Conservation (phyloP, 1,140 invertebrate genomes). For the Saxidomus purpurata region DNA sequence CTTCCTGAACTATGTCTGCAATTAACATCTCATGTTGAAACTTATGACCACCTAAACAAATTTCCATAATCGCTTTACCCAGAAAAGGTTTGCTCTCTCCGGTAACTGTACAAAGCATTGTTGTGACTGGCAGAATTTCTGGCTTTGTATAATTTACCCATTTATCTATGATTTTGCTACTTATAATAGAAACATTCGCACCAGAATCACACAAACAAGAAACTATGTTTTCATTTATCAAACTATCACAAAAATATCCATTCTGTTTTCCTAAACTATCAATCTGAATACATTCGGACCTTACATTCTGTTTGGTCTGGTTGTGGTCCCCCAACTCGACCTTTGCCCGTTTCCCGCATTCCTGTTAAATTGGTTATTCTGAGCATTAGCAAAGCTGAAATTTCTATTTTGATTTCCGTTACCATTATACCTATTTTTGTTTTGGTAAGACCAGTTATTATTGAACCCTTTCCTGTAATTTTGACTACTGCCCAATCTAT, state of each 20-base stretch:
- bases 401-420: background rate
- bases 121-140: background rate
- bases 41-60: background rate
- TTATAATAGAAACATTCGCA: background rate
- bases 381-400: background rate
- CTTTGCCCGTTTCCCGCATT: background rate
- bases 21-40: slow-evolving; percentile 11
- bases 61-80: background rate
- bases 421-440: background rate
- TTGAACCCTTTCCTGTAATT: background rate
- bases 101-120: slow-evolving; percentile 3
- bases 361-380: background rate
- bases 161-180: background rate
- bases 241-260: background rate
- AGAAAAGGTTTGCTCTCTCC: background rate
- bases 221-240: no score
- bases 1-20: slow-evolving; percentile 24
- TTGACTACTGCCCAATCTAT: background rate
- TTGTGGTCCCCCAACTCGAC: slow-evolving; percentile 4
- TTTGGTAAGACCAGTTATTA: background rate
- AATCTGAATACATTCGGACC: background rate
- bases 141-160: background rate
- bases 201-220: slow-evolving; percentile 29
- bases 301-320: slow-evolving; percentile 3
- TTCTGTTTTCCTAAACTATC: background rate